Conservation (phyloP, 2,888 invertebrate genomes). For the Synanthedon formicaeformis region DNA sequence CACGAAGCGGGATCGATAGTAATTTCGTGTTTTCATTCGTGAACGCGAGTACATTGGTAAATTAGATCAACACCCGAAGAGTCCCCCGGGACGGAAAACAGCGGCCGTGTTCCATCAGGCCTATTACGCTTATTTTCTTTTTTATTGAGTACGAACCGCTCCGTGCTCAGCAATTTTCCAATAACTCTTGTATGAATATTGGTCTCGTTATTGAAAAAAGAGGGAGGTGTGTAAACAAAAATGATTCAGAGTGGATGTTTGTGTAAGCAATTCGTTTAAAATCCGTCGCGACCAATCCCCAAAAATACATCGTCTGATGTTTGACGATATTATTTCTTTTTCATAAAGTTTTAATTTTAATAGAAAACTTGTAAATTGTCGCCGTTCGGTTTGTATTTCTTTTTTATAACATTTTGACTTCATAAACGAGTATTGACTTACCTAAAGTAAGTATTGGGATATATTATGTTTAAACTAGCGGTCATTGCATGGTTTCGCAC, state of each 20-base stretch:
- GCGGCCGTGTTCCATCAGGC: conserved; percentile 30
- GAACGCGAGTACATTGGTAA: conserved; percentile 19
- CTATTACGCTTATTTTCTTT: conserved; percentile 34
- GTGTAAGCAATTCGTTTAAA: conserved; percentile 22
- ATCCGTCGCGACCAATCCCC: conserved; percentile 15
- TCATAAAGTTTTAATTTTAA: too few relatives aligned
- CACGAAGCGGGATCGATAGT: conserved; percentile 11
- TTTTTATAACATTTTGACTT: too few relatives aligned
- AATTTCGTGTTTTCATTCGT: conserved; percentile 18
- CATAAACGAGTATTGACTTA: too few relatives aligned
- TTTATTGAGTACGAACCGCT: conserved; percentile 28
- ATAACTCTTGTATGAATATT: conserved; percentile 21
- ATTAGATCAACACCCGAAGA: conserved; percentile 34
- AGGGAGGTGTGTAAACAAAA: conserved; percentile 1
- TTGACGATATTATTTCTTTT: conserved; percentile 11
- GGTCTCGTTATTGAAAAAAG: conserved; percentile 12
- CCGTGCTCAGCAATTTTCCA: conserved; percentile 19
- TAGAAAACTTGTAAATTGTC: too few relatives aligned
- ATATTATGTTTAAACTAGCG: too few relatives aligned
- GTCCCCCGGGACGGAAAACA: conserved; percentile 26
- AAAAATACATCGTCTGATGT: conserved; percentile 18
- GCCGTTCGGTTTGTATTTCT: too few relatives aligned
- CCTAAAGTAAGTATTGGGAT: too few relatives aligned
- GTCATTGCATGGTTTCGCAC: too few relatives aligned
- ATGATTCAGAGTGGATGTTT: conserved; percentile 13